Percentiles rank a stretch among this genome's conserved stretches.
These are phyloP conservation scores for Gymnoscelis rufifasciata DNA, from an alignment of 2,888 invertebrate species.

Conservation along the genomic window DNA sequence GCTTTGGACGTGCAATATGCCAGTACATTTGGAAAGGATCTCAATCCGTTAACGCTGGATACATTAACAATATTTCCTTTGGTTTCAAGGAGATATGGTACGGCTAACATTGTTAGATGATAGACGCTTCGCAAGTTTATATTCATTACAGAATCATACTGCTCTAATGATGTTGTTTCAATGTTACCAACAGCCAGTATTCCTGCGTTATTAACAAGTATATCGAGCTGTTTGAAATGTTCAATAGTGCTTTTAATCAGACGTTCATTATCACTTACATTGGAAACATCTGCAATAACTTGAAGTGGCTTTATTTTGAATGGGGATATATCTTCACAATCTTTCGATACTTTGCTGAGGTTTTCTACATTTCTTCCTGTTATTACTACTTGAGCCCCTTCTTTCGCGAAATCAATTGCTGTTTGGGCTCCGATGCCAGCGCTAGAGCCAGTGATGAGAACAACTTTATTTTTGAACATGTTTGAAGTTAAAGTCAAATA, in stretches of 20 bases:
- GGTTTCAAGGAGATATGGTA: constrained; percentile 87
- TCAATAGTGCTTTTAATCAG: constrained; percentile 83
- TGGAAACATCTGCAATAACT: constrained; percentile 82
- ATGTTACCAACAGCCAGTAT: constrained; percentile 87
- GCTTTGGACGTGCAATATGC: constrained; percentile 96
- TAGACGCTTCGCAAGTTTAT: constrained; percentile 89
- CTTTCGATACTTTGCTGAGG: constrained; percentile 79
- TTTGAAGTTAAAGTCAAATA: neutral
- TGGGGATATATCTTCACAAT: constrained; percentile 71
- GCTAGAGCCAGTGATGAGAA: constrained; percentile 84
- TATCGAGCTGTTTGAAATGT: constrained; percentile 84
- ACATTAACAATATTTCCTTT: constrained; percentile 95
- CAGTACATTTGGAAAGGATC: constrained; percentile 92
- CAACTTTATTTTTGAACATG: constrained; percentile 61
- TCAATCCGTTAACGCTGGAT: constrained; percentile 92
- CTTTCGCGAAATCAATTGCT: constrained; percentile 82
- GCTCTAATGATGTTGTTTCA: constrained; percentile 88
- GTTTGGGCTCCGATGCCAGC: constrained; percentile 88
- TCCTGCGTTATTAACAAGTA: constrained; percentile 94
- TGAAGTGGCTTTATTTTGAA: constrained; percentile 68
- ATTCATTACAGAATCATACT: constrained; percentile 92
- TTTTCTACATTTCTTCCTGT: constrained; percentile 85
- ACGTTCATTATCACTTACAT: constrained; percentile 82
- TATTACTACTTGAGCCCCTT: constrained; percentile 81
- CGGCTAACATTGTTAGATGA: constrained; percentile 88